Evolutionary conservation across 2,113 vertebrate genomes (phyloP).

Genomic region (Dipodomys ordii): DNA sequence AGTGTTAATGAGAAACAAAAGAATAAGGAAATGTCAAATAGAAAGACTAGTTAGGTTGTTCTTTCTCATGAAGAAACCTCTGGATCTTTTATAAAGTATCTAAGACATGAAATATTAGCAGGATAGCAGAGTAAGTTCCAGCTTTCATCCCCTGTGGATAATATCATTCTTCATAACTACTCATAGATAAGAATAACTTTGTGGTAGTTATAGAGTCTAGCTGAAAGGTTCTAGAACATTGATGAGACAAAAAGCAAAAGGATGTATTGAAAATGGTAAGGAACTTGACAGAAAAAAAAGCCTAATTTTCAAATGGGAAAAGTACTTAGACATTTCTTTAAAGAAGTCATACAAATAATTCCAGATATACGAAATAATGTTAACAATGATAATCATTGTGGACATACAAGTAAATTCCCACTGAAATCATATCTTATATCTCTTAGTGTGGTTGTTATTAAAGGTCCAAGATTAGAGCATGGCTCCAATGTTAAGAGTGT

Average conservation of each 20-base stretch:
- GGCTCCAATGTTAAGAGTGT: too few species aligned
- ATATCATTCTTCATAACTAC: not conserved
- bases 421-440: not conserved
- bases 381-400: not conserved
- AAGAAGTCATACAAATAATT: not conserved
- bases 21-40: not conserved
- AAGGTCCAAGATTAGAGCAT: not conserved
- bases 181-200: not conserved
- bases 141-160: not conserved
- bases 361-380: not conserved
- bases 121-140: not conserved
- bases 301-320: not conserved
- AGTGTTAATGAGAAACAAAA: not conserved
- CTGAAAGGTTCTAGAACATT: not conserved
- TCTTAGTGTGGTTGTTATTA: not conserved
- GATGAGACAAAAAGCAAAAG: not conserved
- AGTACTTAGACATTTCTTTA: not conserved
- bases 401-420: not conserved
- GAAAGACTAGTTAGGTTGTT: not conserved
- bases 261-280: not conserved
- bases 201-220: not conserved
- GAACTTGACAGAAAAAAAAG: not conserved
- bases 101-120: not conserved
- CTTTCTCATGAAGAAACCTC: conserved; percentile 42
- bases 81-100: conserved; percentile 8